Conservation (phyloP, 2,113 vertebrate genomes). For the Embiotoca jacksoni region DNA sequence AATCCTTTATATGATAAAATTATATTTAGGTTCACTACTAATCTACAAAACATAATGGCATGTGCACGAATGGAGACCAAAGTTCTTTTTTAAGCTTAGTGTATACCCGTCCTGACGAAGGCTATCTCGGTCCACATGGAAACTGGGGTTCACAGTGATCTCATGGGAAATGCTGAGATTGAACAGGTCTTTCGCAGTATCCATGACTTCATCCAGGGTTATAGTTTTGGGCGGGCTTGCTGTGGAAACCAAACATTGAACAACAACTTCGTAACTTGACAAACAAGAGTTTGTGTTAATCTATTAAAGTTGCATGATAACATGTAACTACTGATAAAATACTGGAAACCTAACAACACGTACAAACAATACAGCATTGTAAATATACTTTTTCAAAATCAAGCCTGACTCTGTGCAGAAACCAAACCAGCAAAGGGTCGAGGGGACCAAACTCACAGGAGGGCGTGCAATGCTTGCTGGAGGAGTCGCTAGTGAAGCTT, state of each 20-base stretch:
- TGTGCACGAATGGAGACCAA: background rate
- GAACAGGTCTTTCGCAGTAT: conserved; percentile 87
- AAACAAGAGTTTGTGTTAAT: background rate
- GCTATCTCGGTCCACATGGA: conserved; percentile 84
- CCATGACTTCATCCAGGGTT: conserved; percentile 92
- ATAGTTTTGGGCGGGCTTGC: conserved; percentile 90
- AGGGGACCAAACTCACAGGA: conserved; percentile 85
- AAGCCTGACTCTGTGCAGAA: background rate
- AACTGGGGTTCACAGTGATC: conserved; percentile 90
- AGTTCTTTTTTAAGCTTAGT: background rate
- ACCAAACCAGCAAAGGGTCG: background rate
- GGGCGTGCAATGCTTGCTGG: conserved; percentile 93
- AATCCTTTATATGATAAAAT: background rate
- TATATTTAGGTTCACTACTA: background rate
- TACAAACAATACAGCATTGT: too few relatives aligned
- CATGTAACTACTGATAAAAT: too few relatives aligned
- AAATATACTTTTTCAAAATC: too few relatives aligned
- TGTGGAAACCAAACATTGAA: conserved; percentile 59
- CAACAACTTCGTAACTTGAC: background rate
- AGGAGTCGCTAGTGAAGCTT: conserved; percentile 91
- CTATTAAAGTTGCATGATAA: background rate
- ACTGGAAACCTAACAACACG: too few relatives aligned
- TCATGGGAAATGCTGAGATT: conserved; percentile 92
- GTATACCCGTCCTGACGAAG: conserved; percentile 89
- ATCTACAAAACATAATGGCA: background rate